phyloP scores from a whole-genome alignment of 2,113 vertebrate genomes.

The Rhizomys pruinosus region DNA sequence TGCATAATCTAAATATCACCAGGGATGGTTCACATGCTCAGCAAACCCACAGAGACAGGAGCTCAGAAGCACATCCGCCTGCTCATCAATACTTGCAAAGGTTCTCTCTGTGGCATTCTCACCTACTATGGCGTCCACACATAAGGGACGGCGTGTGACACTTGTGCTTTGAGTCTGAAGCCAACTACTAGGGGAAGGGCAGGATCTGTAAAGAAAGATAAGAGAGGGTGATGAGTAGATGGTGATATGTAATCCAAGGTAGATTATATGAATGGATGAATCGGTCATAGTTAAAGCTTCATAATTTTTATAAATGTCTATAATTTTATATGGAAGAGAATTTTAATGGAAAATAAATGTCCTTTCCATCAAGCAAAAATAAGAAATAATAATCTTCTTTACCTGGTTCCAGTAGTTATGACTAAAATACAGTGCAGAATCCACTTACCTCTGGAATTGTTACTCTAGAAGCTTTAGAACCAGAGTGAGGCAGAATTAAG shows the following conservation, averaged over 20 bases:
- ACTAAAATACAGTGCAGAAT: neutral
- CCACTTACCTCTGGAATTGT: neutral
- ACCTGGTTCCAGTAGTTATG: neutral
- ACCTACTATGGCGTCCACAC: neutral
- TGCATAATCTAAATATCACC: neutral
- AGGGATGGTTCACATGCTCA: neutral
- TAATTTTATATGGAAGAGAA: neutral
- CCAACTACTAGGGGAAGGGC: neutral
- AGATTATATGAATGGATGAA: neutral
- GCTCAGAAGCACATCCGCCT: neutral
- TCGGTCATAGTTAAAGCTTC: neutral
- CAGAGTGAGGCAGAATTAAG: neutral
- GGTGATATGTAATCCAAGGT: neutral
- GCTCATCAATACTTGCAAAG: too few species aligned
- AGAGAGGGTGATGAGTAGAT: neutral
- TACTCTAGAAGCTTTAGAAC: neutral
- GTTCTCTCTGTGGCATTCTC: too few species aligned
- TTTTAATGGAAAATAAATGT: neutral
- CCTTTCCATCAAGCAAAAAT: neutral
- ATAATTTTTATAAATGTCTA: neutral
- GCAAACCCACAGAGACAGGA: constrained; percentile 7
- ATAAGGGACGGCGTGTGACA: neutral
- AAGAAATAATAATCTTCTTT: neutral
- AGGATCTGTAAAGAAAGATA: too few species aligned
- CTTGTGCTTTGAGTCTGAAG: neutral